Base-by-base conservation (phyloP, 2,113 vertebrate genomes). In the Amblyopsis rosae region DNA sequence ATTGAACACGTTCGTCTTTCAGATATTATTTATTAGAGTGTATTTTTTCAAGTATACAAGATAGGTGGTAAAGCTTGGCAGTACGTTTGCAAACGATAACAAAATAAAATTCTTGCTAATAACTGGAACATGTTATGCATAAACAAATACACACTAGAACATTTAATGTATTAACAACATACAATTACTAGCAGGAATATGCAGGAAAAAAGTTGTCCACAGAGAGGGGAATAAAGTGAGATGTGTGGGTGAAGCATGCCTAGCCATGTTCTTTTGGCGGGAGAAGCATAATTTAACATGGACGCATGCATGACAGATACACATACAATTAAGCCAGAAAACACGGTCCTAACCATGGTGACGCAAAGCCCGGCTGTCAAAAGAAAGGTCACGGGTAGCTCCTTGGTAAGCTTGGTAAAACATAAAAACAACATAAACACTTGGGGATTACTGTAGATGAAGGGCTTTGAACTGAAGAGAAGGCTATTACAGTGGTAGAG, bases 341-440 rank as follows among this genome's bases (percentile, higher is more conserved):
- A 32, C 48, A 59, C 62, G 10, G 26, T 19, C 56, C 26, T 32
- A 32, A 58, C 26, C 92, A 94, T 95, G 73, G 93, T 91, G 81
- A 95, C 93, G 81, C 93, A 93, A 12, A 94, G 82, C 48, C 93
- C 90, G 69, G 87, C 88, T 12, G 92, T 85, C 90, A 94, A 94
- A 82, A 92, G 94, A 82, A 91, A 94, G 19, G 9, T 90, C 92
- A 58, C 11, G 17, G 89, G 67, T 70, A 95, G 67, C 51, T 95
- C 90, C 87, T 95, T 93, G 0, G 82, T 95, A 8, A 8, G 81
- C 13, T 50, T 53, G 16, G 13, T 19, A 68, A 66, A 70, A 54
- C 8, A 56, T 17, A 67, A 67, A 17, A 57, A 51, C 61, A 56
- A 17, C 9, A 45, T 55, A 60, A 66, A 59, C 41, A 57, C 53